Base-by-base conservation (phyloP, 2,888 invertebrate species). In the Helobdella robusta region DNA sequence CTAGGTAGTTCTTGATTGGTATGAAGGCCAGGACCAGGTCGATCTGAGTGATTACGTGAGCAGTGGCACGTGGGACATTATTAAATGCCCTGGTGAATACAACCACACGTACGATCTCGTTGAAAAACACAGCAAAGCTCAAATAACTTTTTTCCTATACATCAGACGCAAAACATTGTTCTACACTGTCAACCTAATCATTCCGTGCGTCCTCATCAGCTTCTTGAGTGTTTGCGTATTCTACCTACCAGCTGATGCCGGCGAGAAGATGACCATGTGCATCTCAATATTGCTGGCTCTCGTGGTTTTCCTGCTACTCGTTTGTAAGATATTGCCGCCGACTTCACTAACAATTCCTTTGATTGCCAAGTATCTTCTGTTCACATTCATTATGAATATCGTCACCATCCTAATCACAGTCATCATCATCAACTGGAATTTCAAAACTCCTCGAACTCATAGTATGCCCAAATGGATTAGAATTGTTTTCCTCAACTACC, bases 351-450 rank as follows among this genome's bases (percentile, higher is more conserved):
- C 95, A 77, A 85, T 99, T 76, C 98, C 98, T 64, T 86, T 98
- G 68, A 97, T 99, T 76, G 95, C 97, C 80, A 98, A 98, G 83
- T 99, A 98, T 82, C 85, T 99, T 72, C 85, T 98, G 59, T 97
- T 98, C 82, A 98, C 97, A 66, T 98, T 98, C 83, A 93, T 98
- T 75, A 95, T 98, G 95, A 98, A 98, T 82, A 97, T 97, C 70
- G 91, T 98, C 77, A 94, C 95, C 84, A 98, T 99, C 82, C 85
- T 98, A 74, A 91, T 97, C 66, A 99, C 95, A 48, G 97, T 99
- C 71, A 88, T 98, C 78, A 95, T 98, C 79, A 97, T 98, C 79
- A 99, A 99, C 81, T 93, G 95, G 89, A 97, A 99, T 81, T 98
- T 97, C 83, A 85, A 98, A 35, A 82, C 91, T 52, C 97, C 91